These are phyloP conservation scores for Limnephilus marmoratus DNA, from an alignment of 2,888 invertebrate genomes.

Conservation along the genomic window DNA sequence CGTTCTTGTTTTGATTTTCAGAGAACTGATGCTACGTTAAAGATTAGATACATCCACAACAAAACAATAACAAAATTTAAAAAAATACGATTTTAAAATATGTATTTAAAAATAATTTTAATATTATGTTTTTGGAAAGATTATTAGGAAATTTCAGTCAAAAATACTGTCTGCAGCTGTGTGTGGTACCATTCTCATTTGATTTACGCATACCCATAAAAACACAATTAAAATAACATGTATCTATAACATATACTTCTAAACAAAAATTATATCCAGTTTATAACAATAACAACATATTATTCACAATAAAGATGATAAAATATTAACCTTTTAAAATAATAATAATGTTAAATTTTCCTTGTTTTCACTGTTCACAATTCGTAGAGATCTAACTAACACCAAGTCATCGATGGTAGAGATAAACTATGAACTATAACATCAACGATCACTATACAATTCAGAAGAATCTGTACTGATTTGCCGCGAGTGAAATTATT, in stretches of 20 bases:
- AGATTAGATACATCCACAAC: neutral
- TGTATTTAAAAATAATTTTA: neutral
- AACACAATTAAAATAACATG: neutral
- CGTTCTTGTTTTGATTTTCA: neutral
- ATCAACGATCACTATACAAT: neutral
- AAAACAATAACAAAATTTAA: neutral
- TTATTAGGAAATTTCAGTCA: neutral
- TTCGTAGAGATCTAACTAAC: neutral
- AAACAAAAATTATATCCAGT: neutral
- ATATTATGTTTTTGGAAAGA: neutral
- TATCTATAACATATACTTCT: neutral
- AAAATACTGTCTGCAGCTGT: no score
- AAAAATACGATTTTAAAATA: neutral
- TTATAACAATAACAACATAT: neutral
- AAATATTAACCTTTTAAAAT: neutral
- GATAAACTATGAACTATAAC: neutral
- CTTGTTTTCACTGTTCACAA: conserved; percentile 31
- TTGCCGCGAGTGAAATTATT: neutral
- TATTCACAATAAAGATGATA: neutral
- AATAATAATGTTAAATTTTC: neutral
- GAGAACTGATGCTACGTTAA: neutral
- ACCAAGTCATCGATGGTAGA: neutral
- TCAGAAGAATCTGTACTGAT: neutral
- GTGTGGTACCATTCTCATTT: neutral
- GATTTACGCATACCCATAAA: neutral